Percentiles rank a stretch among this genome's conserved stretches.
Conservation (phyloP, 2,113 vertebrate genomes). For the Chlamydotis undulata region DNA sequence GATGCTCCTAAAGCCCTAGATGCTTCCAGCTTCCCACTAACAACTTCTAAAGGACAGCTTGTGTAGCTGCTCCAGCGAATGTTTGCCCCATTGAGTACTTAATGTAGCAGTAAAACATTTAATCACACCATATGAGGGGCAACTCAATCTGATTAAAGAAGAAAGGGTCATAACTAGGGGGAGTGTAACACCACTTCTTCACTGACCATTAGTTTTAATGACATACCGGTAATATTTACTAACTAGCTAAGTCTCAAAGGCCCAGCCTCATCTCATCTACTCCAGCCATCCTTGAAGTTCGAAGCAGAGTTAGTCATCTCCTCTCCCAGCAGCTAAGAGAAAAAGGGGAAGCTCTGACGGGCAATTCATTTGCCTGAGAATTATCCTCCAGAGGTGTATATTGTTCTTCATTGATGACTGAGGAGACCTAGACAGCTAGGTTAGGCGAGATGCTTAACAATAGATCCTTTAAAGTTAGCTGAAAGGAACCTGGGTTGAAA, state of each 20-base stretch:
- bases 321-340: conserved; percentile 12
- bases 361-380: conserved; percentile 44
- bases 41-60: conserved; percentile 20
- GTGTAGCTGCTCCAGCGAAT: neutral
- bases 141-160: conserved; percentile 67
- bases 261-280: conserved; percentile 61
- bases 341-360: conserved; percentile 13
- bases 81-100: conserved; percentile 50
- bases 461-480: neutral
- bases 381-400: neutral
- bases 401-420: neutral
- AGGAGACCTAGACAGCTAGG: conserved; percentile 38
- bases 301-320: conserved; percentile 18
- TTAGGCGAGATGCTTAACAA: neutral
- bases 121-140: conserved; percentile 70
- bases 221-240: conserved; percentile 54
- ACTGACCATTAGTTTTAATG: conserved; percentile 70
- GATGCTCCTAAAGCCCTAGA: neutral
- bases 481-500: neutral
- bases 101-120: conserved; percentile 57
- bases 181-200: conserved; percentile 61
- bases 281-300: conserved; percentile 59
- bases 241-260: conserved; percentile 66
- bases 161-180: conserved; percentile 62
- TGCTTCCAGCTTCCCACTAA: conserved; percentile 24